Evolutionary conservation across 2,888 invertebrate species (phyloP), one percentile per base, ranked within the genome.

Genomic region (Mythimna impura): DNA sequence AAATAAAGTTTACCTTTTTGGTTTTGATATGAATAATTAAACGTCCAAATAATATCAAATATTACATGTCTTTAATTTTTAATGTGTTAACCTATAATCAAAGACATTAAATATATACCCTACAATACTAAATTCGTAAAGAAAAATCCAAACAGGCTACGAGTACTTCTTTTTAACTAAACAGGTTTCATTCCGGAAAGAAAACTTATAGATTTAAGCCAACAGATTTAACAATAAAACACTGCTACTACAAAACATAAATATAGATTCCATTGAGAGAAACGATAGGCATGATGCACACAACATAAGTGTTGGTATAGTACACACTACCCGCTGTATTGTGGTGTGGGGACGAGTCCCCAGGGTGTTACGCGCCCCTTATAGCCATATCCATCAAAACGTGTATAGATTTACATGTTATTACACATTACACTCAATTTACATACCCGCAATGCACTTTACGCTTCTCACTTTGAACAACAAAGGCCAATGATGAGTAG

Each of bases 381-480:
- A 80, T 71, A 82, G 80, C 72, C 66, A 70, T 78, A 84, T 86
- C 85, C 80, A 85, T 86, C 85, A 85, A 70, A 86, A 86, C 71
- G 75, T 80, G 78, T 86, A 82, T 82, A 80, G 85, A 86, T 85
- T 85, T 86, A 85, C 87, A 85, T 85, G 66, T 82, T 82, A 86
- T 85, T 82, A 82, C 76, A 85, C 76, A 85, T 85, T 82, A 84
- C 72, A 68, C 68, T 66, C 65, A 69, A 84, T 86, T 86, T 86
- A 82, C 85, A 85, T 85, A 82, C 60, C 43, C 60, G 47, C 54
- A 80, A 71, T 86, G 85, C 83, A 85, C 70, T 81, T 84, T 73
- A 81, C 79, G 66, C 66, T 60, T 67, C 36, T 60, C 78, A 60
- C 63, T 79, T 82, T 79, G 71, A 83, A 66, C 78, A 77, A 70